Evolutionary conservation across 2,113 vertebrate species (phyloP), one percentile per base, ranked within the genome.

Genomic region (Pomatostomus ruficeps): DNA sequence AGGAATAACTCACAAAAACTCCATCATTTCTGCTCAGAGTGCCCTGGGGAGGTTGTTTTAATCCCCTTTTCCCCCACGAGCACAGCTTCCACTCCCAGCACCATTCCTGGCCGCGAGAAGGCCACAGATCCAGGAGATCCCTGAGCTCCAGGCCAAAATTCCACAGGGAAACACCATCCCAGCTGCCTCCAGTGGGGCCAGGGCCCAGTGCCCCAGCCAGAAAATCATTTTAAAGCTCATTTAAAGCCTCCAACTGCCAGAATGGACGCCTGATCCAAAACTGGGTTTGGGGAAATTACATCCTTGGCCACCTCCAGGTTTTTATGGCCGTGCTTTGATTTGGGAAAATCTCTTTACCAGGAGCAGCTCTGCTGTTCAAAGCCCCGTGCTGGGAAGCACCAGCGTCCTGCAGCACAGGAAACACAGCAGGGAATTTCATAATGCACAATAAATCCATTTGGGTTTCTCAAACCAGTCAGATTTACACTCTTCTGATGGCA

Each of bases 21-120:
- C 3, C 21, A 0, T 0, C 2, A 46, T 63, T 73, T 26, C 23
- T 10, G 7, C 75, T 22, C 9, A 7, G 9, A 35, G 29, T 8
- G 8, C 35, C 4, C 11, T 29, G 48, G 54, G 35, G 46, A 72
- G 28, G 12, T 2, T 6, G 9, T 14, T 58, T 46, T 6, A 2
- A 11, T n/a, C 6, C 12, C 54, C 3, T 40, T 45, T 7, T 11
- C 11, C 17, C 24, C 7, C 31, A 4, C 12, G 15, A 9, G 2
- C 28, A 4, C 65, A 36, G 58, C 62, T 66, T 38, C 4, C 4
- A 2, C 43, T 71, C 72, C 71, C 48, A 24, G 62, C 25, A 4
- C 25, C 0, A 0, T 2, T n/a, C 12, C 72, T 45, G 29, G 17
- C 57, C 20, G 18, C 42, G 6, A 70, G 43, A n/a, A n/a, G n/a